Conservation (phyloP, 2,888 invertebrate species). For the Pandemis corylana region DNA sequence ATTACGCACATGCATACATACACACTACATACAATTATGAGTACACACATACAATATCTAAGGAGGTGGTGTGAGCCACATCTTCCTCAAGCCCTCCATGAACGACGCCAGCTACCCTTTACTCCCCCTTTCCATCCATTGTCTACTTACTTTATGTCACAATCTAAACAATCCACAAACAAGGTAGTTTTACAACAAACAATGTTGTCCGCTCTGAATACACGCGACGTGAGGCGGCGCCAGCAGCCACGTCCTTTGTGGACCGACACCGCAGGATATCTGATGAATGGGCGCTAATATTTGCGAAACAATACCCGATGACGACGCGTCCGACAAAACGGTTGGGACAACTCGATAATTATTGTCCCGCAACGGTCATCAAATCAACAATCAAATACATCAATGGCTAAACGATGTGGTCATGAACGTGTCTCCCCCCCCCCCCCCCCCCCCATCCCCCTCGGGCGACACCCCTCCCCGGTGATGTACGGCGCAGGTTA, state of each 20-base stretch:
- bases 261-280: neutral
- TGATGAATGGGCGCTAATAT: neutral
- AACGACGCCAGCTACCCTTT: too few relatives aligned
- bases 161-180: too few relatives aligned
- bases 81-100: too few relatives aligned
- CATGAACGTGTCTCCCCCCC: neutral
- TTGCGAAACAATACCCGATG: neutral
- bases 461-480: neutral
- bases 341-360: neutral
- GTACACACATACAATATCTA: too few relatives aligned
- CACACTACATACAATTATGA: too few relatives aligned
- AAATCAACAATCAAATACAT: neutral
- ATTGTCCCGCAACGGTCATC: neutral
- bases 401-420: neutral
- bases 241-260: neutral
- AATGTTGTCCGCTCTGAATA: too few relatives aligned
- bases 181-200: too few relatives aligned
- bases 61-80: too few relatives aligned
- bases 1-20: too few relatives aligned
- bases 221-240: neutral
- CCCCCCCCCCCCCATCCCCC: too few relatives aligned
- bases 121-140: too few relatives aligned
- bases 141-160: too few relatives aligned
- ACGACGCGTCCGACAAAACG: neutral
- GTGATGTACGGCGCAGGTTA: slow-evolving; percentile 30